phyloP scores from a whole-genome alignment of 2,888 invertebrate genomes.

The Melanostoma scalare region DNA sequence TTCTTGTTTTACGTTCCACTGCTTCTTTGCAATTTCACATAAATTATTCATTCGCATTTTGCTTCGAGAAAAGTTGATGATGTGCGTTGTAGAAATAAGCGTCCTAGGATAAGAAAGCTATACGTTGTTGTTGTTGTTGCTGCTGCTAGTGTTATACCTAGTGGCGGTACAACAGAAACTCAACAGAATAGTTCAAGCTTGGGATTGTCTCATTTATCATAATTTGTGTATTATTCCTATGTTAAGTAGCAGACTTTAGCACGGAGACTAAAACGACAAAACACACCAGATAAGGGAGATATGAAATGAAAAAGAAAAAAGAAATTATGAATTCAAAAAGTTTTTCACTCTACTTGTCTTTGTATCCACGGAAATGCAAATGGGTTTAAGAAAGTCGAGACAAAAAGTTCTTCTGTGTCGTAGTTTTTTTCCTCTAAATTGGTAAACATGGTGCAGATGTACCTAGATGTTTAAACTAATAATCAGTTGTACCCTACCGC shows the following conservation, averaged over 20 bases:
- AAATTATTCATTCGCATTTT: slow-evolving; percentile 72
- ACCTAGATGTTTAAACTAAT: no score
- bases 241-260: slow-evolving; percentile 61
- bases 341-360: slow-evolving; percentile 45
- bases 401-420: no score
- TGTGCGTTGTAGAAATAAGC: slow-evolving; percentile 18
- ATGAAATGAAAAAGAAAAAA: slow-evolving; percentile 33
- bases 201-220: slow-evolving; percentile 70
- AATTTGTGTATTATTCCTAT: slow-evolving; percentile 68
- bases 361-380: slow-evolving; percentile 33
- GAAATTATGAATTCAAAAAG: slow-evolving; percentile 58
- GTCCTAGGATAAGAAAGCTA: neutral
- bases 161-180: neutral
- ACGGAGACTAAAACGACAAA: slow-evolving; percentile 54
- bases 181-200: slow-evolving; percentile 37
- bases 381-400: neutral
- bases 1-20: slow-evolving; percentile 28
- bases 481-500: no score
- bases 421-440: neutral
- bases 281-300: slow-evolving; percentile 54
- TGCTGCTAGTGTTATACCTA: neutral
- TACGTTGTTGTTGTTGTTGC: no score
- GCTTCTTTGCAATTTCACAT: slow-evolving; percentile 63
- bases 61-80: slow-evolving; percentile 57
- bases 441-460: neutral